Evolutionary conservation across 2,113 vertebrate genomes (phyloP), one percentile per base, ranked within the genome.

Genomic region (Sylvietta virens): DNA sequence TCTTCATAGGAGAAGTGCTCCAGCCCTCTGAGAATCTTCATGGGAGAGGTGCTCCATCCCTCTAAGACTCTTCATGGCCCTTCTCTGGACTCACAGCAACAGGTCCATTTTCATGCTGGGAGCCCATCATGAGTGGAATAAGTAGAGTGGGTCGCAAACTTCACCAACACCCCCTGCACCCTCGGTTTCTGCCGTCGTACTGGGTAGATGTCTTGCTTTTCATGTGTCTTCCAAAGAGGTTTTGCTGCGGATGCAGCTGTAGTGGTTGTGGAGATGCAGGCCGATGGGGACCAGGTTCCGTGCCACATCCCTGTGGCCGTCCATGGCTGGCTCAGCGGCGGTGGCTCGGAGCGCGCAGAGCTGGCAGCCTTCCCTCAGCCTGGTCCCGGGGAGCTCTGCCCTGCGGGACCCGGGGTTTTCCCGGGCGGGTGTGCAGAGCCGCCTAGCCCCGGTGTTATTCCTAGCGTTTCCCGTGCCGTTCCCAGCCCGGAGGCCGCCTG

Each of bases 401-500:
- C 5, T 11, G 72, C 27, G 5, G 45, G 26, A 3, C 10, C 13
- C 27, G 2, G 10, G 13, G 3, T 1, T 40, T 18, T 15, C n/a
- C 86, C 33, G 10, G 58, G 5, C 17, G 5, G 42, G 2, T 4
- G 23, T 4, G 18, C 31, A 5, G 4, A 42, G 50, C 50, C 45
- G 14, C 1, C 37, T 0, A 1, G 7, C 7, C 45, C 53, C 4
- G 42, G 5, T 3, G 28, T 10, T 2, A 1, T 6, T 5, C 39
- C 62, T 33, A 0, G 3, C 2, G 5, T 16, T 42, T 27, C 22
- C 50, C 1, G 3, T 0, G 80, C 48, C 4, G 1, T 13, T 14
- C 15, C n/a, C 73, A 18, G 35, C 54, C 26, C 17, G 8, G 18
- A 6, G 54, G 3, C 27, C 9, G 31, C 15, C 12, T 1, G 53